Percentiles rank a stretch among this genome's conserved stretches.
Conservation (phyloP, 2,888 invertebrate species). For the Cremastobaeus sp. region DNA sequence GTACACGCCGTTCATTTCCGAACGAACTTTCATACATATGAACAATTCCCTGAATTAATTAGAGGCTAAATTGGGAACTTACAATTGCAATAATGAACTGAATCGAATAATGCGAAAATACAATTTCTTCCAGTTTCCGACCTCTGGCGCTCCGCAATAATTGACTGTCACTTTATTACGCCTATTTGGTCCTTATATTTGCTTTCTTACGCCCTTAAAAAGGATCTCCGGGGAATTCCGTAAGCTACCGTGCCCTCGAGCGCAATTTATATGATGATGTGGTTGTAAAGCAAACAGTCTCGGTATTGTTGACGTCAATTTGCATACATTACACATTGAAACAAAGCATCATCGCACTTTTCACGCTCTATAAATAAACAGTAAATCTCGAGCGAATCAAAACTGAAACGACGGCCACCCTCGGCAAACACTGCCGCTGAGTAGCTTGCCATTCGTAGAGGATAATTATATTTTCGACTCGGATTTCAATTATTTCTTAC, state of each 20-base stretch:
- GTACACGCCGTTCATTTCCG: too few species aligned
- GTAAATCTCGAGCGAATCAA: not conserved
- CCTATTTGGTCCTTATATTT: slow-evolving; percentile 48
- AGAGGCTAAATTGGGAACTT: not conserved
- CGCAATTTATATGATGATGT: slow-evolving; percentile 39
- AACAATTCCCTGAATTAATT: slow-evolving; percentile 8
- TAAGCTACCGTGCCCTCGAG: slow-evolving; percentile 30
- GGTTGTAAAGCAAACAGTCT: slow-evolving; percentile 43
- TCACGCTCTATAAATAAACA: slow-evolving; percentile 18
- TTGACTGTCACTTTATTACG: slow-evolving; percentile 46
- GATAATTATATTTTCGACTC: slow-evolving; percentile 26
- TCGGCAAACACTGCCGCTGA: not conserved
- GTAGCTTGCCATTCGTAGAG: not conserved
- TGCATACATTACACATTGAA: slow-evolving; percentile 32
- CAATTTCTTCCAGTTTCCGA: slow-evolving; percentile 11
- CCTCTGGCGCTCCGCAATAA: slow-evolving; percentile 13
- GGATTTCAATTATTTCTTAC: slow-evolving; percentile 39
- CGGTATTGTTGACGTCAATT: slow-evolving; percentile 43
- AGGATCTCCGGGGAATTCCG: slow-evolving; percentile 36
- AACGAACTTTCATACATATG: too few species aligned
- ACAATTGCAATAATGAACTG: slow-evolving; percentile 10
- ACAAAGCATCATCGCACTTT: slow-evolving; percentile 16
- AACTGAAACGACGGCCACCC: not conserved
- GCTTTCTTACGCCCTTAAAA: slow-evolving; percentile 52
- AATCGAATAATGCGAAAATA: slow-evolving; percentile 18